Evolutionary conservation across 2,113 vertebrate genomes (phyloP).

Genomic region (Hirundichthys speculiger): DNA sequence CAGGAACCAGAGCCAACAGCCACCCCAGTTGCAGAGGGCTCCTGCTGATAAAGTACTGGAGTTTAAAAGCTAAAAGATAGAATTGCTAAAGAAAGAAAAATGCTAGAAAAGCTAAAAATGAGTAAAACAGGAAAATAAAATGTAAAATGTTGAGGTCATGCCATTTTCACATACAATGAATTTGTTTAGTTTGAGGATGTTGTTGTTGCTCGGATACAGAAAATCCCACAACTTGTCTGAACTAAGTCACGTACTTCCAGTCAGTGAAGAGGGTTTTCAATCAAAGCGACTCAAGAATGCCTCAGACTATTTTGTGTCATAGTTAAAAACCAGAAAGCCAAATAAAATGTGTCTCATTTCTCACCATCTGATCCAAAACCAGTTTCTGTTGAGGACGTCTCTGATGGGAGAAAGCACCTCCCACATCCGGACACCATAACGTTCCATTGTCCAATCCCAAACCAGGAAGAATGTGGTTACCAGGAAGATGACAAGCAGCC

Average conservation of each 20-base stretch:
- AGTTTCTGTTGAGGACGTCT: constrained; percentile 69
- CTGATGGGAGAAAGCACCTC: constrained; percentile 64
- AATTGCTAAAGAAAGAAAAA: too few relatives aligned
- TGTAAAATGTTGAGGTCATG: constrained; percentile 19
- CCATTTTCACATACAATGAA: constrained; percentile 13
- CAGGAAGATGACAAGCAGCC: constrained; percentile 82
- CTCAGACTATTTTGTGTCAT: not conserved
- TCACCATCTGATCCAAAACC: constrained; percentile 88
- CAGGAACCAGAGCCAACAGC: too few relatives aligned
- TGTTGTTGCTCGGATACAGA: constrained; percentile 34
- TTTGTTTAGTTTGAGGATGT: constrained; percentile 19
- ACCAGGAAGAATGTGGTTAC: constrained; percentile 79
- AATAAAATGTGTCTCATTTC: constrained; percentile 14
- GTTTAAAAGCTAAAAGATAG: too few relatives aligned
- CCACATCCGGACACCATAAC: constrained; percentile 77
- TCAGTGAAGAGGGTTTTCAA: not conserved
- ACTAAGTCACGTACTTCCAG: constrained; percentile 3
- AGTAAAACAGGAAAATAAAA: too few relatives aligned
- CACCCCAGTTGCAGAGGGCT: too few relatives aligned
- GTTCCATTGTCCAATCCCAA: constrained; percentile 85
- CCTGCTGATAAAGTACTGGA: too few relatives aligned
- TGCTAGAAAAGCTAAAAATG: too few relatives aligned
- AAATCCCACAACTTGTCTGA: not conserved
- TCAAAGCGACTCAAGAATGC: not conserved
- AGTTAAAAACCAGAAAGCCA: not conserved